These are phyloP conservation scores for Holothuria glaberrima DNA, from an alignment of 35 echinoderm and acorn worm species.

Conservation along the genomic window DNA sequence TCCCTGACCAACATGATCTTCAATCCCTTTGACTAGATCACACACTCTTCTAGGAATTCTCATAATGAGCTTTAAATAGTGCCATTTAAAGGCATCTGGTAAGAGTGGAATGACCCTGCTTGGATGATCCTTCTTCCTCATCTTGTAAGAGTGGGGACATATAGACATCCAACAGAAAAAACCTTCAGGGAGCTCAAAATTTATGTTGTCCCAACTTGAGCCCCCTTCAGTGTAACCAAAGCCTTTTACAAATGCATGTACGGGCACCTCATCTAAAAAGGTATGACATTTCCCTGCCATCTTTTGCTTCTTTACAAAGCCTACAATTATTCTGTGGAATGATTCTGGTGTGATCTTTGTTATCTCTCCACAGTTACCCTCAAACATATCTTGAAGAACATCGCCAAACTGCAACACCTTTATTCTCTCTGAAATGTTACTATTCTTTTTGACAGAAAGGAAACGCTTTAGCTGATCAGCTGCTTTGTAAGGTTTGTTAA, in stretches of 20 bases:
- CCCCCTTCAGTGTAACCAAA: neutral
- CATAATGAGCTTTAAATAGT: slow-evolving; percentile 18
- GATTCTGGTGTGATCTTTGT: neutral
- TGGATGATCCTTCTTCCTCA: neutral
- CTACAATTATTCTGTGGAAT: neutral
- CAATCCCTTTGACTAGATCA: neutral
- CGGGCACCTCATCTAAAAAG: slow-evolving; percentile 22
- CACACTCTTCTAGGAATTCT: neutral
- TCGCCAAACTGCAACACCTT: neutral
- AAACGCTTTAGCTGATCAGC: slow-evolving; percentile 13
- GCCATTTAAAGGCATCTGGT: neutral
- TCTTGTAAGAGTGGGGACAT: slow-evolving; percentile 17
- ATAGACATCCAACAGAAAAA: slow-evolving; percentile 10
- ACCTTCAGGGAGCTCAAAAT: neutral
- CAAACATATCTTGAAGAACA: neutral
- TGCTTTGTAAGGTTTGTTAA: slow-evolving; percentile 1
- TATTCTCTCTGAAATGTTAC: neutral
- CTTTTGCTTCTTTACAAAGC: neutral
- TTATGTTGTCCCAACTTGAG: neutral
- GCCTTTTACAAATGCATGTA: neutral
- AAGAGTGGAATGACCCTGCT: neutral
- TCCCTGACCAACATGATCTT: neutral
- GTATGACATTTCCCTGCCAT: neutral
- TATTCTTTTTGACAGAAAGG: neutral
- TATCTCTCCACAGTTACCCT: neutral